phyloP scores from a whole-genome alignment of 2,797 vertebrate species.

The Typhlichthys subterraneus region DNA sequence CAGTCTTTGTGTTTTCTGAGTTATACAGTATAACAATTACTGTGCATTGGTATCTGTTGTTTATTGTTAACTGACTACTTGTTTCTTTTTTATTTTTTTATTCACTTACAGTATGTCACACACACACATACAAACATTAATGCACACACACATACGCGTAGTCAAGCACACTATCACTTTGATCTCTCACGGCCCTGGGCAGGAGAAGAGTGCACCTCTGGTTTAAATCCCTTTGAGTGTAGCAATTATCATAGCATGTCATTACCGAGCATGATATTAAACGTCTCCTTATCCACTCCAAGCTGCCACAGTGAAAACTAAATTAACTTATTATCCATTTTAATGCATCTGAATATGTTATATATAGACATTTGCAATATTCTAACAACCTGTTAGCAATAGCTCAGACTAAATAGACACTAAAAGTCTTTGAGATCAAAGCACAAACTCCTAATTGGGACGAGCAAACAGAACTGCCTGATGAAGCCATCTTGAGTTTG shows the following conservation, averaged over 20 bases:
- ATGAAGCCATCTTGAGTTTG: no score
- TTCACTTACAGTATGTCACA: not conserved
- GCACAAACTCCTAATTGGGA: no score
- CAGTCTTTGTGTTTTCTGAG: slow-evolving; percentile 29
- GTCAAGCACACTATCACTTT: slow-evolving; percentile 3
- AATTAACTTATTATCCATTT: not conserved
- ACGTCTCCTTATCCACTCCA: not conserved
- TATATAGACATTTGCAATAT: no score
- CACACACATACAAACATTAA: not conserved
- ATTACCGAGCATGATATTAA: not conserved
- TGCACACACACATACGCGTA: not conserved
- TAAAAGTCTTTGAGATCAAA: no score
- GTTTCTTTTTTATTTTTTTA: no score
- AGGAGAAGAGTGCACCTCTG: not conserved
- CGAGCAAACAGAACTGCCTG: no score
- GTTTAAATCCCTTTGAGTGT: slow-evolving; percentile 24
- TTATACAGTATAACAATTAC: slow-evolving; percentile 14
- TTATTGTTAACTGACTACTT: no score
- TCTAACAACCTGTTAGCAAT: no score
- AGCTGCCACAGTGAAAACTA: not conserved
- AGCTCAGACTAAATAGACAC: no score
- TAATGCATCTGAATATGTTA: slow-evolving; percentile 1
- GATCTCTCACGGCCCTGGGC: slow-evolving; percentile 18
- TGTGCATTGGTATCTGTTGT: slow-evolving; percentile 1
- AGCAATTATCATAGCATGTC: slow-evolving; percentile 15